Conservation (phyloP, 2,888 invertebrate species). For the Frankliniella intonsa region DNA sequence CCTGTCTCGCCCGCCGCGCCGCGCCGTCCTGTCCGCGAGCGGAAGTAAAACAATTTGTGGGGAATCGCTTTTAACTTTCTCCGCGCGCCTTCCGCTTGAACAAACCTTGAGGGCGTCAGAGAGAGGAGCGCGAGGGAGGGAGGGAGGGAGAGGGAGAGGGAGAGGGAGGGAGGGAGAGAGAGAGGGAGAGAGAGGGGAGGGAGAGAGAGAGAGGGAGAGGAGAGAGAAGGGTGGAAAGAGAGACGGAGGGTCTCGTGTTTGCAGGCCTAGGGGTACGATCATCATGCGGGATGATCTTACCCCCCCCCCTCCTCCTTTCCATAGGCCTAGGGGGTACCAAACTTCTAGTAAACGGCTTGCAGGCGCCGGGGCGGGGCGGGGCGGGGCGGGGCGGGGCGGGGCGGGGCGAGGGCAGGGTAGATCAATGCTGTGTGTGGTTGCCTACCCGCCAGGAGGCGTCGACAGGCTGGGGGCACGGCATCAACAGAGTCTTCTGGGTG, state of each 20-base stretch:
- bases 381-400: neutral
- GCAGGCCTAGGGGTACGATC: no score
- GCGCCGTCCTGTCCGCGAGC: neutral
- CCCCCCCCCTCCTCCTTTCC: no score
- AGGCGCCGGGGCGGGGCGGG: no score
- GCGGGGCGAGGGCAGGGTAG: neutral
- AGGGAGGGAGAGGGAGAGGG: neutral
- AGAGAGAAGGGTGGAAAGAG: neutral
- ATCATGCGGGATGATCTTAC: no score
- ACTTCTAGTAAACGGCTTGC: no score
- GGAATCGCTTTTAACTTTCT: no score
- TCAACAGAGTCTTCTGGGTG: no score
- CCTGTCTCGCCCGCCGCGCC: no score
- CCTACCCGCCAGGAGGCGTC: no score
- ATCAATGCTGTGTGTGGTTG: no score
- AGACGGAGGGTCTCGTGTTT: neutral
- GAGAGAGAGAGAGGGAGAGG: constrained; percentile 5
- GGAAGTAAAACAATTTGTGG: neutral
- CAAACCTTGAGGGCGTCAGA: neutral
- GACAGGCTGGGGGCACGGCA: no score
- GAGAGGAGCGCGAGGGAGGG: neutral
- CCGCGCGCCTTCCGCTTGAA: neutral
- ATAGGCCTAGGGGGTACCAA: no score
- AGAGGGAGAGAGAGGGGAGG: neutral
- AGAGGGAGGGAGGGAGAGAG: neutral